Base-by-base conservation (phyloP, 1,140 invertebrate genomes). In the Eriosoma lanigerum region DNA sequence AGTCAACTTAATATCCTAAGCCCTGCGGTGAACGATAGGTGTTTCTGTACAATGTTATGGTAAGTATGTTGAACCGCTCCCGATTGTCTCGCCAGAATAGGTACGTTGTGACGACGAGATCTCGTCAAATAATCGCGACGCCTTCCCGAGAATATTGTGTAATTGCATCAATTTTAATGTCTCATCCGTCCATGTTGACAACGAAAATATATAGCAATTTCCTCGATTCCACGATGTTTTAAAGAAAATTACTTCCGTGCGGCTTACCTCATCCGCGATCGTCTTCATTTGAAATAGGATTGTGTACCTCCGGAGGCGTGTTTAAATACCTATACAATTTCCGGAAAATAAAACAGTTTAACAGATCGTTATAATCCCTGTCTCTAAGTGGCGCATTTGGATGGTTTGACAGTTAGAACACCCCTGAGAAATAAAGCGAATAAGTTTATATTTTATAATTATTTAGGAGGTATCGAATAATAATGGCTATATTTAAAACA, bases 301-400 rank as follows among this genome's bases (percentile, higher is more conserved):
- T 60, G 26, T 2, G 15, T 26, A 60, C 13, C 15, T 3, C 5
- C 56, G 24, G 44, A 66, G n/a, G 10, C 9, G 1, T 21, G 15
- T 72, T 50, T 70, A 26, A 38, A 38, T 44, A 44, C 26, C 26
- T 66, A 68, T 10, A 50, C 24, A 17, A 72, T 72, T 72, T 26
- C 10, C 24, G 1, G n/a, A 3, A 13, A n/a, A 46, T 9, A 9
- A 9, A 52, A 50, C 26, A 50, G 32, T 38, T 38, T 38, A 38
- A 38, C 32, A 3, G 32, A 38, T 38, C 32, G 32, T 38, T 38
- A 38, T 38, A 38, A 38, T 38, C 32, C 8, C 32, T n/a, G 32
- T 38, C 3, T 38, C 8, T 38, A 8, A 38, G 32, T 38, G 8
- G 32, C 8, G 32, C 8, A 8, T 38, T 4, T 38, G 32, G 32